Percentiles rank a stretch among this genome's conserved stretches.
Conservation (phyloP, 2,888 invertebrate species). For the Oligia strigilis region DNA sequence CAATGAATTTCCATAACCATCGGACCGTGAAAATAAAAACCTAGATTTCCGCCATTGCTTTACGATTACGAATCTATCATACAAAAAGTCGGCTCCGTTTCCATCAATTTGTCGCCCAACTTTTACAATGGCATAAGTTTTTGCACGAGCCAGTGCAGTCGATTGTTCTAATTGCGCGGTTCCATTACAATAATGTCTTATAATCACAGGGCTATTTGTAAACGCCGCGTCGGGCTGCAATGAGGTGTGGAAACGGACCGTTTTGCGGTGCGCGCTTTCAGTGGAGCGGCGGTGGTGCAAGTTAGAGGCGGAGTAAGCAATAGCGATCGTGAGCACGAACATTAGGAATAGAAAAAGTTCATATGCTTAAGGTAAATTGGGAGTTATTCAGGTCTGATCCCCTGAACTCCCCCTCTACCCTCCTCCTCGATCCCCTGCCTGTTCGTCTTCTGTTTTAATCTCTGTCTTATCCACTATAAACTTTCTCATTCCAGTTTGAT, state of each 20-base stretch:
- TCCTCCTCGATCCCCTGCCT: too few species aligned
- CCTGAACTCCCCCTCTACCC: too few species aligned
- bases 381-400: too few species aligned
- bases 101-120: conserved; percentile 65
- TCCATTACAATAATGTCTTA: conserved; percentile 87
- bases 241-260: conserved; percentile 88
- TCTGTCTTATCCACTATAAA: too few species aligned
- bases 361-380: not conserved
- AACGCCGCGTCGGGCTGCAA: conserved; percentile 82
- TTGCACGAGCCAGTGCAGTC: conserved; percentile 73
- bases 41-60: conserved; percentile 17
- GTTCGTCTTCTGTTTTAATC: too few species aligned
- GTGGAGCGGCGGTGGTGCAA: conserved; percentile 67
- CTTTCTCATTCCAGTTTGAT: too few species aligned
- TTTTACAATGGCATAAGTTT: conserved; percentile 73
- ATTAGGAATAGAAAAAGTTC: not conserved
- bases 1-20: conserved; percentile 5
- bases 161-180: conserved; percentile 86
- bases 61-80: conserved; percentile 47
- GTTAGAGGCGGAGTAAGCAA: conserved; percentile 29
- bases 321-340: not conserved
- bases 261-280: conserved; percentile 85
- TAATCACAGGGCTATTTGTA: conserved; percentile 88
- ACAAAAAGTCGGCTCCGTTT: conserved; percentile 55
- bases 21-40: conserved; percentile 32